Conservation (phyloP, 2,888 invertebrate genomes). For the Bhutanitis thaidina region DNA sequence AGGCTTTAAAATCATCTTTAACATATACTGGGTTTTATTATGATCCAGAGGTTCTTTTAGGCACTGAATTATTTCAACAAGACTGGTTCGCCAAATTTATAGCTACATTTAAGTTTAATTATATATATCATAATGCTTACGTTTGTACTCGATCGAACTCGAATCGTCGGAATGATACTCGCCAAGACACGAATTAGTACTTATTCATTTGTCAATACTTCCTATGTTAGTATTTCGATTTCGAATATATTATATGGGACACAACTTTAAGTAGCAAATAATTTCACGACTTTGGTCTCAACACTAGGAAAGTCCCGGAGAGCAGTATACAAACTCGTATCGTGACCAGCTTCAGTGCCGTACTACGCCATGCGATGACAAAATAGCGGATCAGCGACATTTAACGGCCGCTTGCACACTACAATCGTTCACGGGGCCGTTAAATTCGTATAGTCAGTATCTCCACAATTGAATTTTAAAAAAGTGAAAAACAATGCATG, state of each 20-base stretch:
- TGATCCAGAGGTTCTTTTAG: conserved; percentile 68
- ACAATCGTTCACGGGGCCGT: too few species aligned
- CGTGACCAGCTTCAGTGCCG: background rate
- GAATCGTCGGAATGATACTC: background rate
- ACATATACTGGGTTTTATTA: conserved; percentile 41
- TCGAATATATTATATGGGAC: too few species aligned
- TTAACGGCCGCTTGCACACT: too few species aligned
- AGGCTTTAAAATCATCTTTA: conserved; percentile 46
- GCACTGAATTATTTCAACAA: conserved; percentile 45
- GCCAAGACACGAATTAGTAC: background rate
- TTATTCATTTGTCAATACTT: too few species aligned
- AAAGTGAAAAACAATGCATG: background rate
- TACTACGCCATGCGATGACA: background rate
- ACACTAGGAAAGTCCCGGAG: too few species aligned
- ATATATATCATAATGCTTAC: conserved; percentile 2
- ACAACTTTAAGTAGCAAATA: too few species aligned
- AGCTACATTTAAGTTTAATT: conserved; percentile 27
- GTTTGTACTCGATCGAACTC: conserved; percentile 6
- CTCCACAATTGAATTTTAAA: too few species aligned
- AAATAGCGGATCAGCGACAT: background rate
- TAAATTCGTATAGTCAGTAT: too few species aligned
- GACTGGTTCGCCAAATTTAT: conserved; percentile 48
- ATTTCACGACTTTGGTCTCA: too few species aligned
- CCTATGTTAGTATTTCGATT: too few species aligned
- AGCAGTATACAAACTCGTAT: background rate